Base-by-base conservation (phyloP, 2,113 vertebrate species). In the Heterotis niloticus region DNA sequence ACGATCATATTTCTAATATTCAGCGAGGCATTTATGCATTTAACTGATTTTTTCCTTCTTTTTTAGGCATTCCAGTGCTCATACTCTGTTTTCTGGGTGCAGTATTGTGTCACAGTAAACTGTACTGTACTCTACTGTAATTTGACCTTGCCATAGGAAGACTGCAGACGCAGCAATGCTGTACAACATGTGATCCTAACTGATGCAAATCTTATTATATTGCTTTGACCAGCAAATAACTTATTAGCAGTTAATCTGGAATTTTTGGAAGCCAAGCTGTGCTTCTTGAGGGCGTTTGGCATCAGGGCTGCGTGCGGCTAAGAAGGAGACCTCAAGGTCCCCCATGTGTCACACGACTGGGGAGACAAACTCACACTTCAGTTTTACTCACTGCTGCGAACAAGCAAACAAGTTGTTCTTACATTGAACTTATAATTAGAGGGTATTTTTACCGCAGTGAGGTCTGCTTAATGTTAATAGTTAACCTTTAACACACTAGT, bases 121-220 rank as follows among this genome's bases (percentile, higher is more conserved):
- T 44, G 34, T 44, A 44, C 34, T 44, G 2, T 44, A 44, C 7
- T 2, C 3, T 44, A 44, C 7, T 44, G 34, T 44, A 44, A 44
- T 44, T 44, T 44, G 34, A 44, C 34, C 34, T 44, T 44, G 34
- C 34, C 2, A 7, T 44, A 7, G 34, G 34, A 44, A 44, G 34
- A 44, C 34, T 44, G 34, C 34, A 44, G 34, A 44, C 3, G 7
- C 34, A 44, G 7, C 34, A 44, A 44, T 4, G 34, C 34, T 44
- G 34, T 44, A 44, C 34, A 44, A 44, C 7, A 44, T 44, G 34
- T 44, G 34, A 44, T 44, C 34, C 34, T 44, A 44, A 44, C 71
- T 74, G 71, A 74, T 74, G 56, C 24, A 74, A 57, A 26, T 74
- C 23, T 57, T 52, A 57, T 16, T 57, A 74, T n/a, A 54, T 14